phyloP scores from a whole-genome alignment of 2,797 vertebrate genomes.

The Ctenochaetus hawaiiensis region DNA sequence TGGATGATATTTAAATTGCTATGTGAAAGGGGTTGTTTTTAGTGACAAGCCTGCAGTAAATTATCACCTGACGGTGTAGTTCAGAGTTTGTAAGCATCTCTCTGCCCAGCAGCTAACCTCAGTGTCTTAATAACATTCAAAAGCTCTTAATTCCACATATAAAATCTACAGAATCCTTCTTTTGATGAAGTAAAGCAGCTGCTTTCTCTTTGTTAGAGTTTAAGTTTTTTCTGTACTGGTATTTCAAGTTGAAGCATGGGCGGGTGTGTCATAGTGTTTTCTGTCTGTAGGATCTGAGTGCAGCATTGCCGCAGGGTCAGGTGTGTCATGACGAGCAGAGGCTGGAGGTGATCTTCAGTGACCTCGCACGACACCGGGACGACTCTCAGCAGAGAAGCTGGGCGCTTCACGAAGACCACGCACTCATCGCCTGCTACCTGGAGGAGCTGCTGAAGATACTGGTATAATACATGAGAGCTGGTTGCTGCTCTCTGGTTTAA shows the following conservation, averaged over 20 bases:
- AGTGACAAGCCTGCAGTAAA: not conserved
- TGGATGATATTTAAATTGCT: not conserved
- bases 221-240: not conserved
- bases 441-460: constrained; percentile 97
- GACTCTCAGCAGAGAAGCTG: constrained; percentile 98
- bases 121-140: no score
- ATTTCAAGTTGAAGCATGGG: constrained; percentile 25
- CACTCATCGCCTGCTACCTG: constrained; percentile 95
- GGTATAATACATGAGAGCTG: constrained; percentile 77
- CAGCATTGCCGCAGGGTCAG: constrained; percentile 92
- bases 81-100: not conserved
- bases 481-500: not conserved
- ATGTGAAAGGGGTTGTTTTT: not conserved
- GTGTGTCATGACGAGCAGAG: constrained; percentile 96
- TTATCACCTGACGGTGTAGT: not conserved
- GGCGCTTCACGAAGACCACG: constrained; percentile 96
- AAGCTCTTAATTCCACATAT: no score
- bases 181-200: not conserved
- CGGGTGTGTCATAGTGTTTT: not conserved
- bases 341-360: constrained; percentile 95
- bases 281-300: constrained; percentile 85
- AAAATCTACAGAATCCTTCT: not conserved
- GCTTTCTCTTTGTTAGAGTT: not conserved
- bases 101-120: not conserved
- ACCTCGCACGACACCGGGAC: constrained; percentile 92